Conservation (phyloP, 2,113 vertebrate species). For the Alaudala cheleensis region DNA sequence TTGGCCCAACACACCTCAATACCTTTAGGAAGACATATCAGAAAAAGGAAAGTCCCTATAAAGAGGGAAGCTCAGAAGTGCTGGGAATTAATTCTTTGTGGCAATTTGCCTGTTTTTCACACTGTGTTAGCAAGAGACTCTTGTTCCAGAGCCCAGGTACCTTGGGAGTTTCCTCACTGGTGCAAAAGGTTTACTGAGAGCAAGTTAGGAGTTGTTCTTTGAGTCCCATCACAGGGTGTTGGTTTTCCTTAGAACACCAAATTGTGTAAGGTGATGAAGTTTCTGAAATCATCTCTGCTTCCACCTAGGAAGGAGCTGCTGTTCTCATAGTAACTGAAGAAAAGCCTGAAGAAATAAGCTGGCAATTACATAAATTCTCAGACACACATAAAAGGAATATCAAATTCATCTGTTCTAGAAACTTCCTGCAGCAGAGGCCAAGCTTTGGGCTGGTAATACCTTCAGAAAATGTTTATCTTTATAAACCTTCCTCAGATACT, state of each 20-base stretch:
- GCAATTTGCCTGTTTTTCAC: neutral
- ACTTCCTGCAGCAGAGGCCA: neutral
- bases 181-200: neutral
- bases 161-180: neutral
- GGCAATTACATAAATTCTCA: neutral
- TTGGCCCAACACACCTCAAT: neutral
- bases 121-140: neutral
- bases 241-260: neutral
- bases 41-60: neutral
- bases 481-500: neutral
- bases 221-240: neutral
- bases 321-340: neutral
- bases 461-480: neutral
- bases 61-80: neutral
- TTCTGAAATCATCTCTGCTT: neutral
- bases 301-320: neutral
- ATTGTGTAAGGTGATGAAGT: neutral
- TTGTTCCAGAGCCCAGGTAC: neutral
- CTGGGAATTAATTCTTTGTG: neutral
- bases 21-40: neutral
- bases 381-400: neutral
- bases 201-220: neutral
- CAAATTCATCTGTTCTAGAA: neutral
- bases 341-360: neutral
- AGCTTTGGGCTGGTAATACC: neutral